Base-by-base conservation (phyloP, 2,888 invertebrate genomes). In the Heliconius cydno region DNA sequence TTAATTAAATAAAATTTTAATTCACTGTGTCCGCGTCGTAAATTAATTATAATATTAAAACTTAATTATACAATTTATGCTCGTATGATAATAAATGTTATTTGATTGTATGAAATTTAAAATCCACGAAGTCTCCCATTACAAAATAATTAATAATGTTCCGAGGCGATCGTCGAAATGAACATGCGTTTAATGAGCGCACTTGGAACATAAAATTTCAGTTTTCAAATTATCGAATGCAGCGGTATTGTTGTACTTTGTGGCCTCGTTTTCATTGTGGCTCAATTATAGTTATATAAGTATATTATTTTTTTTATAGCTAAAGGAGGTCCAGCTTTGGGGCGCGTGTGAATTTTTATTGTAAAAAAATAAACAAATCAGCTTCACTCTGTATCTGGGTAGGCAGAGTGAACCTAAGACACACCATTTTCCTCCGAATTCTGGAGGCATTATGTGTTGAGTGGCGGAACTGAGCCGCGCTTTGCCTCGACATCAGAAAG, bases 111-210 rank as follows among this genome's bases (percentile, higher is more conserved):
- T 15, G n/a, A 73, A 38, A 72, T 72, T 73, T 60, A 60, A 73
- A 73, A 73, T 73, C 60, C 38, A 38, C 57, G 34, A 72, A 38
- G 30, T 34, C 73, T 78, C 67, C 38, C 67, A 57, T 73, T 52
- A 74, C 57, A 66, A 67, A 67, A 73, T 65, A 30, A 65, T 72
- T 52, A 63, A 75, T 75, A 65, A 60, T 77, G 34, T 73, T 72
- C 22, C 63, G 78, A 52, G 38, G 67, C 78, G 73, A 41, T 67
- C 52, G 78, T 68, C 78, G 38, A 78, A 78, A 78, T 78, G 57
- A 73, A 78, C 73, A 78, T 78, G 67, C 78, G 67, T 67, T 78
- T 78, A 73, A 78, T 78, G 65, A 78, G 73, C 66, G 73, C 22
- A 67, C 52, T 75, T 46, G 28, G 67, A 71, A 71, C 46, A 72